These are phyloP conservation scores for Zelleria hepariella DNA, from an alignment of 2,888 invertebrate species.

Conservation along the genomic window DNA sequence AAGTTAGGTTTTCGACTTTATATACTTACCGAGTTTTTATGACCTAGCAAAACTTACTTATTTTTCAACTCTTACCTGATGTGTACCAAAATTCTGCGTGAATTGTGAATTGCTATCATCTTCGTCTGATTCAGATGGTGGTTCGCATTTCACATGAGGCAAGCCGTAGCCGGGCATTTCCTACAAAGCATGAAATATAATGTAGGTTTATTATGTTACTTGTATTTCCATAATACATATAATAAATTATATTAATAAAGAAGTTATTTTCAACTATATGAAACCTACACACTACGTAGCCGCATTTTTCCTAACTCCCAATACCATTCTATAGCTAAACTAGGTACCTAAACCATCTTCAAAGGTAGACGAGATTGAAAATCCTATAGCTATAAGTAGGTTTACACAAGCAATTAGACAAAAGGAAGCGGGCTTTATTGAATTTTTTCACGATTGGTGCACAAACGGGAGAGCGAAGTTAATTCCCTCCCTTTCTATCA, in stretches of 20 bases:
- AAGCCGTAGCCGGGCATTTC: constrained; percentile 51
- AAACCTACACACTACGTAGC: too few relatives aligned
- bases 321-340: too few relatives aligned
- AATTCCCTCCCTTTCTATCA: constrained; percentile 52
- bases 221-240: too few relatives aligned
- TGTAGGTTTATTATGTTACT: too few relatives aligned
- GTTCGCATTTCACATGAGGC: constrained; percentile 50
- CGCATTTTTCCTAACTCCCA: too few relatives aligned
- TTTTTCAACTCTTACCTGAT: too few relatives aligned
- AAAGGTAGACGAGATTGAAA: constrained; percentile 27
- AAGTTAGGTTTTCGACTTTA: too few relatives aligned
- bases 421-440: constrained; percentile 65
- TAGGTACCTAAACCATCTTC: not conserved
- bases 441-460: constrained; percentile 67
- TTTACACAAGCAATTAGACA: constrained; percentile 65
- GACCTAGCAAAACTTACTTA: too few relatives aligned
- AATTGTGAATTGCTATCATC: constrained; percentile 44
- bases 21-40: too few relatives aligned
- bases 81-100: constrained; percentile 13
- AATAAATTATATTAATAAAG: not conserved
- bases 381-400: constrained; percentile 29
- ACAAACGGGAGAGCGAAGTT: constrained; percentile 59
- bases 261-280: too few relatives aligned
- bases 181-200: not conserved
- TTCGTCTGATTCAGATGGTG: constrained; percentile 37